phyloP scores from a whole-genome alignment of 2,888 invertebrate genomes.

The Dynastes hyllus region DNA sequence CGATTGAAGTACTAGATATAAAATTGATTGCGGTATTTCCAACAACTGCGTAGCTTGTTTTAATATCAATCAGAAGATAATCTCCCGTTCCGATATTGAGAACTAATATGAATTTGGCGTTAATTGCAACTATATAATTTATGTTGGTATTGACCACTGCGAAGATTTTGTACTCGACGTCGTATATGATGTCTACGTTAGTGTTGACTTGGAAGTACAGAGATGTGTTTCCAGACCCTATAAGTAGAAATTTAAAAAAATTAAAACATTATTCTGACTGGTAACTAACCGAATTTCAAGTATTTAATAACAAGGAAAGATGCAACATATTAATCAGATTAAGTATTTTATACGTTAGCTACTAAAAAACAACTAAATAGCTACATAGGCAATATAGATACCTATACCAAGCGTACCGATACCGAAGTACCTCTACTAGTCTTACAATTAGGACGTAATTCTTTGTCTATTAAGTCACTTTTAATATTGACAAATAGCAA shows the following conservation, averaged over 20 bases:
- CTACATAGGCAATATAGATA: no score
- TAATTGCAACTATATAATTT: constrained; percentile 8
- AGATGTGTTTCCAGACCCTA: constrained; percentile 22
- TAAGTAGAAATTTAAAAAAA: background rate
- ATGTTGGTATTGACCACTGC: constrained; percentile 12
- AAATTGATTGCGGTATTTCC: constrained; percentile 18
- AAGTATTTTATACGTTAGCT: no score
- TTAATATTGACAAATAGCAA: no score
- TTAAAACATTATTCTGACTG: background rate
- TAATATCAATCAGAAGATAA: constrained; percentile 6
- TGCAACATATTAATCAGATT: no score
- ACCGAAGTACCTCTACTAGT: no score
- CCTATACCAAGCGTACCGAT: no score
- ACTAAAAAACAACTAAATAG: no score
- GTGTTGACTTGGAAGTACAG: background rate
- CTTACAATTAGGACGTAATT: no score
- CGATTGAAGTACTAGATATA: background rate
- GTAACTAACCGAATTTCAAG: no score
- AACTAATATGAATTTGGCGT: constrained; percentile 21
- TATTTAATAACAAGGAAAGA: no score
- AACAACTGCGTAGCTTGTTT: constrained; percentile 13
- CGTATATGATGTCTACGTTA: constrained; percentile 18
- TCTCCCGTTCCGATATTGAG: constrained; percentile 25
- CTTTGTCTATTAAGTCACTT: no score
- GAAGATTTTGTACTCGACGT: constrained; percentile 8